Base-by-base conservation (phyloP, 2,113 vertebrate genomes). In the Urocynchramus pylzowi region DNA sequence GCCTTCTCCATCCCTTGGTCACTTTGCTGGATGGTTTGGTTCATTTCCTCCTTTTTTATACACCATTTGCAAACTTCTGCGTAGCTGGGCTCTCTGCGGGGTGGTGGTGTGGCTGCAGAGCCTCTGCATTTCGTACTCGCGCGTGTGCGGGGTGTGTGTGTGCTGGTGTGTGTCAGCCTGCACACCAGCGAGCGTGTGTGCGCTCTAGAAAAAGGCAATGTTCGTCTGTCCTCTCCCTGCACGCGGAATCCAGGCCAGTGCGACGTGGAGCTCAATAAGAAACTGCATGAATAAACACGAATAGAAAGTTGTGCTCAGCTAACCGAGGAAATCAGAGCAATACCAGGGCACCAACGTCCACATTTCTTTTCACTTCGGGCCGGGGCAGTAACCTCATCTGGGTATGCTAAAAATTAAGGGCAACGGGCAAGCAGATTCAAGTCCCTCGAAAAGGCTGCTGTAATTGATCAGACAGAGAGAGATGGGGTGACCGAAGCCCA, bases 291-390 rank as follows among this genome's bases (percentile, higher is more conserved):
- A 99, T 99, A 99, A 98, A 99, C 99, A 98, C 98, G 98, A 99
- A 99, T 99, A 98, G 98, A 98, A 99, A 99, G 98, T 98, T 99
- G 98, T 99, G 98, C 98, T 99, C 98, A 99, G 98, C 99, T 99
- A 99, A 99, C 98, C 98, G 98, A 98, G 97, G 98, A 99, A 99
- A 99, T 99, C 97, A 96, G 98, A 98, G 98, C 98, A 97, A 84
- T 97, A 98, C 97, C 97, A 98, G 98, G 98, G 95, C 98, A 97
- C 96, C 95, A 95, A 96, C 97, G 96, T 96, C 84, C 80, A 80
- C 87, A 12, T 77, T 96, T 93, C 97, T 95, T 97, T 97, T 89
- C 75, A 88, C 76, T 69, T 85, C 64, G 61, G 79, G 93, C 86
- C 57, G 91, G 88, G 94, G 87, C 89, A 91, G 82, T 92, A 87